Evolutionary conservation across 2,797 vertebrate genomes (phyloP), one percentile per base, ranked within the genome.

Genomic region (Sorex maritimensis): DNA sequence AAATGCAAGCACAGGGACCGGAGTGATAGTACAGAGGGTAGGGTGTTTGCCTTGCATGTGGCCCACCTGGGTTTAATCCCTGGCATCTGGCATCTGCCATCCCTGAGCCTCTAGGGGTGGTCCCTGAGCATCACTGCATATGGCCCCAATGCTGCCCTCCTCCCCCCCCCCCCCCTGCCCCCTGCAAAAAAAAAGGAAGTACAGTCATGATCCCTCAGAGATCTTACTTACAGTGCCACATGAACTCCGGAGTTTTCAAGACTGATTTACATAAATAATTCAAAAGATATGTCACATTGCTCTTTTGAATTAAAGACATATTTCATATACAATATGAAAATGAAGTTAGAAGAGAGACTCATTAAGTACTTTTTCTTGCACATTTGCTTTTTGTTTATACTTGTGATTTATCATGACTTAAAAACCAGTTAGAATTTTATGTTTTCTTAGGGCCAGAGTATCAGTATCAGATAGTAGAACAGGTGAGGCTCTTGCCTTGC

Each of bases 361-460:
- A 17, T 58, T 67, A 52, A 93, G 52, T 88, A 55, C 30, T 41
- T 91, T 80, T n/a, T 58, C 38, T 26, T 83, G 26, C 0, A 0
- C 2, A 38, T 94, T 90, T 83, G 63, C 87, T 83, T 94, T 93
- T 26, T 72, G 68, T 58, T 86, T 30, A 41, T 23, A 12, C 63
- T 86, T 89, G 23, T 86, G 67, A 38, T 52, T 79, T 78, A 78
- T 69, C 34, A 5, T 46, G 24, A 2, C 71, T 19, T 81, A 52
- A 17, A 49, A 81, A 86, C 58, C n/a, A 55, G 38, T 77, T 75
- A 63, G 15, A 90, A 68, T 94, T 87, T 78, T 30, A 14, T 75
- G 44, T 55, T 26, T 77, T 92, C 88, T 21, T 28, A 14, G 49
- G 10, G 13, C 49, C 49, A 52, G 49, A 52, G 49, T 52, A 52